Evolutionary conservation across 1,140 invertebrate genomes (phyloP), one percentile per base, ranked within the genome.

Genomic region (Rhagoletis zephyria): DNA sequence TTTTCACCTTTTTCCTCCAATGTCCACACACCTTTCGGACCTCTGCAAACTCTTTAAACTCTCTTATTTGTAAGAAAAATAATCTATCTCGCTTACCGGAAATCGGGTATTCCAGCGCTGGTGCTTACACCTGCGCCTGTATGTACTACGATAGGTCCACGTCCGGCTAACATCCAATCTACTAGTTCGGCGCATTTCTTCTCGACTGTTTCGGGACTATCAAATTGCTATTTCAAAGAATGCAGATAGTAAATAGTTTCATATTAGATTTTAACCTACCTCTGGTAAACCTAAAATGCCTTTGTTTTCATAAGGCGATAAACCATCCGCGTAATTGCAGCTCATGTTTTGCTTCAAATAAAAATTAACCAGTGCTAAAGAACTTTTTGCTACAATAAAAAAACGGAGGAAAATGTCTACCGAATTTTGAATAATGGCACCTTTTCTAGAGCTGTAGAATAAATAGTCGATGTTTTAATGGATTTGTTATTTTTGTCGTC

Each of bases 21-120:
- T 1, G 99, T 99, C 99, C 99, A 99, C 0, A 99, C 98, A 85
- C 98, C 99, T 93, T 97, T 97, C 12, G 98, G 98, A 5, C 98
- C 97, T 89, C 97, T 98, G 90, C 87, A 87, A 87, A 85, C 45
- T 48, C 56, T 51, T 85, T 30, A 59, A 56, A 48, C 59, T 19
- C 63, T n/a, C 9, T n/a, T 30, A 70, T 70, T 9, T 30, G 6
- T 85, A 59, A 10, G 10, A n/a, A 9, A 74, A 19, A 19, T 30
- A 16, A 86, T 60, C 30, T 85, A 4, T 0, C 2, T 4, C 56
- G 4, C 87, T 90, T 95, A 98, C 95, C 98, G 96, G 94, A 99
- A 99, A 94, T 99, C 98, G 65, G 98, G 98, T 91, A 99, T 99
- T 9, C 98, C 98, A 89, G 98, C 97, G 61, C 98, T 95, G n/a